These are phyloP conservation scores for Dicerorhinus sumatrensis DNA, from an alignment of 2,113 vertebrate species.

Conservation along the genomic window DNA sequence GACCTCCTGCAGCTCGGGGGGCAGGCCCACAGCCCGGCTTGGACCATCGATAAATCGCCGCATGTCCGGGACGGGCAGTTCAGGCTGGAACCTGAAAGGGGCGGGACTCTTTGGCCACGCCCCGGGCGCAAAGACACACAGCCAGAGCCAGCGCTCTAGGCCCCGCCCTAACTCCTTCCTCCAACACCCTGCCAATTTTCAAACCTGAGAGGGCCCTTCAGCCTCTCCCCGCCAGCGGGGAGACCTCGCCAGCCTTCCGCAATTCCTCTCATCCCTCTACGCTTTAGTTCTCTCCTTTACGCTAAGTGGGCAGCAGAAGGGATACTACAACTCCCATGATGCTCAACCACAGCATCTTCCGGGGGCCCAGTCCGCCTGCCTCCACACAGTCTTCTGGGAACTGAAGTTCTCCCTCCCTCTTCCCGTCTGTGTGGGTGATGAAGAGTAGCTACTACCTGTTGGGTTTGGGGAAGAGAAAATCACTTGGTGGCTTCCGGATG, in stretches of 20 bases:
- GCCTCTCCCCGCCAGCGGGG: background rate
- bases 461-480: constrained; percentile 91
- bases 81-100: constrained; percentile 88
- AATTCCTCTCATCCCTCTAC: background rate
- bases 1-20: constrained; percentile 90
- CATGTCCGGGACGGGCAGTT: constrained; percentile 88
- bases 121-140: background rate
- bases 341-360: background rate
- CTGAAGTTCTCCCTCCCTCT: constrained; percentile 45
- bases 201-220: background rate
- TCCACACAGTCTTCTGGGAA: constrained; percentile 45
- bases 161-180: background rate
- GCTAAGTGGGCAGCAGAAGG: background rate
- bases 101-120: background rate
- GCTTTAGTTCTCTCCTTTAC: background rate
- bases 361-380: background rate
- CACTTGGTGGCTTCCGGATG: constrained; percentile 91
- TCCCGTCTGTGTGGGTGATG: background rate
- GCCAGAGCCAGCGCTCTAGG: background rate
- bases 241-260: background rate
- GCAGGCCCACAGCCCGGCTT: constrained; percentile 87
- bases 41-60: constrained; percentile 90
- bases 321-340: constrained; percentile 74
- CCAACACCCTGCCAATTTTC: background rate
- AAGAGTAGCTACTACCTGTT: constrained; percentile 87